Conservation (phyloP, 2,888 invertebrate species). For the Philereme vetulata region DNA sequence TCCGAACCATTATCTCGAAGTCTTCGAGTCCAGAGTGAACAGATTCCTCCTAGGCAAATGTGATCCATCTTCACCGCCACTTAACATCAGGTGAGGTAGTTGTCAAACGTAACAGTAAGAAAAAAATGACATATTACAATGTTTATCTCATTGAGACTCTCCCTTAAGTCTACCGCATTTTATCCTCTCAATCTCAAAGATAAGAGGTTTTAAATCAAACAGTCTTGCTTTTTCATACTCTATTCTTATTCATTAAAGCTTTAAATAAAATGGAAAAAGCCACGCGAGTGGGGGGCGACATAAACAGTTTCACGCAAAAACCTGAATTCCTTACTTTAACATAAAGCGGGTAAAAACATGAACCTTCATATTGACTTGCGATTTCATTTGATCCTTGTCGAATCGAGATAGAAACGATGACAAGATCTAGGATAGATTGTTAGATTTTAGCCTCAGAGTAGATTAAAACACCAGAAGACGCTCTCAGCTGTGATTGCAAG, state of each 20-base stretch:
- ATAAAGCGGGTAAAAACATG: slow-evolving; percentile 20
- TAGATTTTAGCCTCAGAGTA: too few relatives aligned
- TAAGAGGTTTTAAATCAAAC: slow-evolving; percentile 75
- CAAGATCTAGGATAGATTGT: slow-evolving; percentile 2
- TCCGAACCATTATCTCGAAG: too few relatives aligned
- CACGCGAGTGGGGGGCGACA: slow-evolving; percentile 74
- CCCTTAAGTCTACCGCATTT: slow-evolving; percentile 43
- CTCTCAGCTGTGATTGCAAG: too few relatives aligned
- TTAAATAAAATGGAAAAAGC: slow-evolving; percentile 77
- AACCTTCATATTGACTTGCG: slow-evolving; percentile 28
- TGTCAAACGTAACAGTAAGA: too few relatives aligned
- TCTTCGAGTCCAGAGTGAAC: too few relatives aligned
- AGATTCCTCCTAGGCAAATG: too few relatives aligned
- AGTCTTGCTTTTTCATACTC: slow-evolving; percentile 65
- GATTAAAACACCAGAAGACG: too few relatives aligned
- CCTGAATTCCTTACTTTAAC: slow-evolving; percentile 57
- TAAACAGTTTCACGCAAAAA: slow-evolving; percentile 72
- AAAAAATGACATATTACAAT: background rate
- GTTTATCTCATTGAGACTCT: slow-evolving; percentile 4
- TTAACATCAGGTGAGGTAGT: too few relatives aligned
- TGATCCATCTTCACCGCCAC: too few relatives aligned
- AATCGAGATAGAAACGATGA: slow-evolving; percentile 21
- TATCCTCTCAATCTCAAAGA: slow-evolving; percentile 54
- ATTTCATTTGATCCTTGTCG: slow-evolving; percentile 22
- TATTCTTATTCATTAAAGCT: slow-evolving; percentile 81